These are phyloP conservation scores for Capitella teleta DNA, from an alignment of 1,140 invertebrate genomes.

Conservation along the genomic window DNA sequence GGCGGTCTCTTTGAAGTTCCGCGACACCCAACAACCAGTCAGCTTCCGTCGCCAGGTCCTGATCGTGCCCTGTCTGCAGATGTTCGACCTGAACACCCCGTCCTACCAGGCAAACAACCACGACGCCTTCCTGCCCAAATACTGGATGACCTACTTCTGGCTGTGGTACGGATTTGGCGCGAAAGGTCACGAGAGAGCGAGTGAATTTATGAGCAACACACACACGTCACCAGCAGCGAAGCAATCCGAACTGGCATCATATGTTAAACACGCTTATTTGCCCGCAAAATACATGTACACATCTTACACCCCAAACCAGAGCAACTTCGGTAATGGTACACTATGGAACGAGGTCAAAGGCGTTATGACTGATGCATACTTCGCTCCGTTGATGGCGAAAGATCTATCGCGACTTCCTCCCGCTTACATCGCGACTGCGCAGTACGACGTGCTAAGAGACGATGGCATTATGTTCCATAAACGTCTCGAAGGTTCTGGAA, in stretches of 20 bases:
- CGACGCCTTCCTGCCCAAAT: slow-evolving; percentile 7
- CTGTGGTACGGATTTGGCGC: slow-evolving; percentile 7
- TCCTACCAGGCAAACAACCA: slow-evolving; percentile 18
- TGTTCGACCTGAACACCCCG: slow-evolving; percentile 19
- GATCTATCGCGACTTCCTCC: slow-evolving; percentile 8
- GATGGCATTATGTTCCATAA: slow-evolving; percentile 15
- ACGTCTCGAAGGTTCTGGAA: slow-evolving; percentile 18
- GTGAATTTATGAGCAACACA: slow-evolving; percentile 17
- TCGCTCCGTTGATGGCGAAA: slow-evolving; percentile 13
- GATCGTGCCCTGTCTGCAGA: slow-evolving; percentile 9
- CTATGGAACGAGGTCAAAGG: slow-evolving; percentile 4
- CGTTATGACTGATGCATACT: slow-evolving; percentile 9
- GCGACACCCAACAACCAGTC: background rate
- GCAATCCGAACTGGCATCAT: slow-evolving; percentile 11
- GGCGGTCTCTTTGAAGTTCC: slow-evolving; percentile 9
- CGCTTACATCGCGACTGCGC: slow-evolving; percentile 10
- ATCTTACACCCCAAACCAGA: background rate
- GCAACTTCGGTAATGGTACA: slow-evolving; percentile 6
- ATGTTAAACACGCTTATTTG: slow-evolving; percentile 18
- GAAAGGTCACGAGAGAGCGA: background rate
- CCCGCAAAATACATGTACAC: slow-evolving; percentile 13
- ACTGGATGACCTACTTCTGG: slow-evolving; percentile 8
- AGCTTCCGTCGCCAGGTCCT: slow-evolving; percentile 6
- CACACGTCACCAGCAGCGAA: slow-evolving; percentile 18
- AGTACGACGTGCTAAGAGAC: slow-evolving; percentile 14